Evolutionary conservation across 2,113 vertebrate genomes (phyloP).

Genomic region (Ictalurus furcatus): DNA sequence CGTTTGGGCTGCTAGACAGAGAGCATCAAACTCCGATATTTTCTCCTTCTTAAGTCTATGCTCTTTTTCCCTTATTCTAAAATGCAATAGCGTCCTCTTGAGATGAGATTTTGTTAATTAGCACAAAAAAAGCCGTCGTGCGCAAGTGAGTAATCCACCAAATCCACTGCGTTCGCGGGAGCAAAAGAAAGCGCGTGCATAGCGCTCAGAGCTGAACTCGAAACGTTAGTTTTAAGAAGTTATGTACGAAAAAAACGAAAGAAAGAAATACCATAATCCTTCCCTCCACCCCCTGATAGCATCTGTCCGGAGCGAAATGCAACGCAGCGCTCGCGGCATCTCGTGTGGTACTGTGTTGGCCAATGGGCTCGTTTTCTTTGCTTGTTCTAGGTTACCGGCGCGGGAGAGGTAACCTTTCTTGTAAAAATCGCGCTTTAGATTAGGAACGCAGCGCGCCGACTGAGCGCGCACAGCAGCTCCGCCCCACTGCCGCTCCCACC

Average conservation of each 20-base stretch:
- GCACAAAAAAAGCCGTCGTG: not conserved
- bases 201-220: not conserved
- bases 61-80: not conserved
- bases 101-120: slow-evolving; percentile 13
- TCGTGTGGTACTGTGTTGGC: slow-evolving; percentile 5
- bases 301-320: not conserved
- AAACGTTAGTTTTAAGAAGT: not conserved
- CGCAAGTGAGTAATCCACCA: not conserved
- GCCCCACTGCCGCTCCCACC: not conserved
- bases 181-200: not conserved
- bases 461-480: not conserved
- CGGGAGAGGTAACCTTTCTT: not conserved
- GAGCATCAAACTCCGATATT: not conserved
- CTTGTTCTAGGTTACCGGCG: slow-evolving; percentile 49
- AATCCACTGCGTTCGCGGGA: not conserved
- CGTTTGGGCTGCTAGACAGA: not conserved
- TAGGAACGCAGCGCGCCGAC: slow-evolving; percentile 39
- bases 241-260: slow-evolving; percentile 32
- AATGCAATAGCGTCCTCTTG: slow-evolving; percentile 18
- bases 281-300: not conserved
- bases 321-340: not conserved
- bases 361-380: not conserved
- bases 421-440: slow-evolving; percentile 46
- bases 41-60: not conserved
- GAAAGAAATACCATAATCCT: not conserved